Evolutionary conservation across 2,888 invertebrate species (phyloP).

Genomic region (Meloe dianella): DNA sequence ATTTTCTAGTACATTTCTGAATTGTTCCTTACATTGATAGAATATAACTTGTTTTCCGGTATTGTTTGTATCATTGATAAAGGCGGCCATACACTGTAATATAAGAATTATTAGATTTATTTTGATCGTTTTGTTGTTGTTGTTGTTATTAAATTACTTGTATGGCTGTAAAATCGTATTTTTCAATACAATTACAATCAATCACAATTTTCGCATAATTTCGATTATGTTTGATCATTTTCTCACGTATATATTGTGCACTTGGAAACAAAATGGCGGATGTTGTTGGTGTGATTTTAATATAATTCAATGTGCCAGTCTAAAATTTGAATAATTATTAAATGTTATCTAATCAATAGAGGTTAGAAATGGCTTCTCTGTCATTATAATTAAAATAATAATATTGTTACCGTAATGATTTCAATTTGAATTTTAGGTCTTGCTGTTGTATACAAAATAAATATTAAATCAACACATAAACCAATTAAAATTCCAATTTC

Average conservation of each 20-base stretch:
- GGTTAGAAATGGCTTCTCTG: not conserved
- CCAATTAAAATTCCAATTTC: constrained; percentile 74
- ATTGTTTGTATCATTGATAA: constrained; percentile 46
- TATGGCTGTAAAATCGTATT: constrained; percentile 72
- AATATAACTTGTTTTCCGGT: constrained; percentile 44
- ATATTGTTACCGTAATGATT: constrained; percentile 59
- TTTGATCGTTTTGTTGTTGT: not conserved
- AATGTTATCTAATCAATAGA: not conserved
- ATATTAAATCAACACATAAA: constrained; percentile 66
- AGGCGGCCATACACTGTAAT: constrained; percentile 48
- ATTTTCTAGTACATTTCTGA: constrained; percentile 37
- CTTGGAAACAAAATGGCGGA: constrained; percentile 65
- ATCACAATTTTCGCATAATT: constrained; percentile 63
- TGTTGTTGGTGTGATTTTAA: constrained; percentile 60
- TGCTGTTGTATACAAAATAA: constrained; percentile 70
- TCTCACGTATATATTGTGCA: constrained; percentile 64
- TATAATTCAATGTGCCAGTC: constrained; percentile 49
- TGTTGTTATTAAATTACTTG: constrained; percentile 60
- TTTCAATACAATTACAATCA: constrained; percentile 67
- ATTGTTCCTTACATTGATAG: constrained; percentile 31
- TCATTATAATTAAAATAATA: too few relatives aligned
- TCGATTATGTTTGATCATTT: constrained; percentile 57
- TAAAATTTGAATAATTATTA: constrained; percentile 26
- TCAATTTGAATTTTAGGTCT: constrained; percentile 69
- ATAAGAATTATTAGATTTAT: not conserved